Conservation (phyloP, 2,797 vertebrate genomes). For the Rousettus madagascariensis region DNA sequence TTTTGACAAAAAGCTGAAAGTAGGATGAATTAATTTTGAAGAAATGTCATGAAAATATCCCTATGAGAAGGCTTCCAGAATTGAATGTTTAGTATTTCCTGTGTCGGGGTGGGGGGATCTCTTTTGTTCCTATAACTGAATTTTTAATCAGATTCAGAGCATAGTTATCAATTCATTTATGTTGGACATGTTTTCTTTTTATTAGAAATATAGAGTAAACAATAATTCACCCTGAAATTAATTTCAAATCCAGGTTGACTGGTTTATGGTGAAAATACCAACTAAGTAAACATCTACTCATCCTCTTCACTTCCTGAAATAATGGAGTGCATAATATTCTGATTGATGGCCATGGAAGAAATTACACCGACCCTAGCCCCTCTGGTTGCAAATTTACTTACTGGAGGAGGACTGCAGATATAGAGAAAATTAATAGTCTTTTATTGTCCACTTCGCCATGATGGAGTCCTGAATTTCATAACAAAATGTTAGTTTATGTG, state of each 20-base stretch:
- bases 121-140: too few relatives aligned
- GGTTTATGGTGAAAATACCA: not conserved
- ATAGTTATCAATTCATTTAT: not conserved
- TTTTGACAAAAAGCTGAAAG: not conserved
- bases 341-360: slow-evolving; percentile 93
- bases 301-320: slow-evolving; percentile 92
- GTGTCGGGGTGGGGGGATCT: too few relatives aligned
- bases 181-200: not conserved
- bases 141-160: too few relatives aligned
- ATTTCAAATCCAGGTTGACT: not conserved
- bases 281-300: slow-evolving; percentile 76
- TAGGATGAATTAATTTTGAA: not conserved
- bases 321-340: slow-evolving; percentile 95
- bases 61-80: not conserved
- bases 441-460: not conserved
- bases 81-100: not conserved
- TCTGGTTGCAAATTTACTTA: slow-evolving; percentile 90
- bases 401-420: slow-evolving; percentile 88
- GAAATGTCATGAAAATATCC: not conserved
- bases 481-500: not conserved
- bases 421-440: slow-evolving; percentile 52
- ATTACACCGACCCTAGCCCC: slow-evolving; percentile 89
- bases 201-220: not conserved
- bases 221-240: not conserved
- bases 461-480: not conserved